Evolutionary conservation across 2,888 invertebrate genomes (phyloP), one percentile per base, ranked within the genome.

Genomic region (Eremobia ochroleuca): DNA sequence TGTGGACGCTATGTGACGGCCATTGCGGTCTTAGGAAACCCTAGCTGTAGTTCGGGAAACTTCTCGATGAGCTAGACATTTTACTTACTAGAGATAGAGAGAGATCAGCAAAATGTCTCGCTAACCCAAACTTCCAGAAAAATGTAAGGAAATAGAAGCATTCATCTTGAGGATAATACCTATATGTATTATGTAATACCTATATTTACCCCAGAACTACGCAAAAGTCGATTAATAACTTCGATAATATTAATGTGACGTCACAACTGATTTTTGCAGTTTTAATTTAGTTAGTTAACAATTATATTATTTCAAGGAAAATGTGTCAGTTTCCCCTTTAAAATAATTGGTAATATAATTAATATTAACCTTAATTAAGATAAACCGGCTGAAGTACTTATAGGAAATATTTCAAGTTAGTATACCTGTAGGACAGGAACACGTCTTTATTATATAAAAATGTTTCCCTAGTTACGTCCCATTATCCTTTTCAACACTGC

Each of bases 151-250:
- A 43, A 8, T 18, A 28, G 0, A 43, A 15, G 2, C 31, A 31
- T 74, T 52, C 40, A 52, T 31, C 21, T 49, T 52, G 15, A 52
- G 75, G 21, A 62, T 52, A 58, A 15, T 40, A 37, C 15, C 43
- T 40, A 40, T 46, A 2, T n/a, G n/a, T n/a, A n/a, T n/a, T 9
- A 11, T n/a, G 13, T n/a, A 70, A 31, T 5, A 62, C 9, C n/a
- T n/a, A n/a, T n/a, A n/a, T 74, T 62, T 46, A 74, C 28, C 46
- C 13, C 25, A 70, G 37, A 18, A 37, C 37, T 72, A 40, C 5
- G 15, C 6, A 15, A 76, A 70, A 43, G n/a, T 21, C 13, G 1
- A 40, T 18, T 68, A 13, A 43, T 18, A 55, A 49, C 0, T 72
- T 37, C 13, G 15, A 37, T 67, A 37, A 67, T 28, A 69, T 15